Conservation (phyloP, 1,140 invertebrate species). For the Tenebrio molitor region DNA sequence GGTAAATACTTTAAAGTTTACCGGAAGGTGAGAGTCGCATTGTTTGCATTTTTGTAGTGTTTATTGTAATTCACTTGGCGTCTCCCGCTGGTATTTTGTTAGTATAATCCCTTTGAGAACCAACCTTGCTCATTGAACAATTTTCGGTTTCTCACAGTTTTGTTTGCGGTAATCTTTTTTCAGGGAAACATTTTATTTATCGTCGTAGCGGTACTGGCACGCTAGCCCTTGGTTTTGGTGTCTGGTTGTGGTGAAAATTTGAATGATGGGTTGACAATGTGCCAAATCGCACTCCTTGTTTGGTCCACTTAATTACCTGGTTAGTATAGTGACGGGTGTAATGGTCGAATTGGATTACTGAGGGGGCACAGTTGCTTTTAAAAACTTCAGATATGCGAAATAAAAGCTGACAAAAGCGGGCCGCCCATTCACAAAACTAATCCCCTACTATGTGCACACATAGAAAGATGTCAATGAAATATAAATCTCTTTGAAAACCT, state of each 20-base stretch:
- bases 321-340: constrained; percentile 25
- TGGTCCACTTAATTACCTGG: constrained; percentile 4
- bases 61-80: constrained; percentile 47
- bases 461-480: constrained; percentile 35
- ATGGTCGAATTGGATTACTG: constrained; percentile 23
- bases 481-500: constrained; percentile 26
- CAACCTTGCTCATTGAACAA: constrained; percentile 18
- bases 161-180: constrained; percentile 1
- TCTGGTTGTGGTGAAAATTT: too few relatives aligned
- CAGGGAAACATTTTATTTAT: not conserved
- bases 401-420: constrained; percentile 16
- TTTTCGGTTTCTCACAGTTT: constrained; percentile 23
- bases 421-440: constrained; percentile 33
- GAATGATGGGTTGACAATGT: too few relatives aligned
- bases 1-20: constrained; percentile 49
- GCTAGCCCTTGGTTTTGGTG: too few relatives aligned
- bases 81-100: constrained; percentile 44
- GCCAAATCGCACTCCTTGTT: too few relatives aligned
- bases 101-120: constrained; percentile 43
- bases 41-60: constrained; percentile 51
- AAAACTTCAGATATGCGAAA: constrained; percentile 27
- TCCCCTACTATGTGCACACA: constrained; percentile 26
- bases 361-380: constrained; percentile 2
- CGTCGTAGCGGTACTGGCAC: not conserved
- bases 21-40: constrained; percentile 47